These are phyloP conservation scores for Rhopalosiphum padi DNA, from an alignment of 1,140 invertebrate species.

Conservation along the genomic window DNA sequence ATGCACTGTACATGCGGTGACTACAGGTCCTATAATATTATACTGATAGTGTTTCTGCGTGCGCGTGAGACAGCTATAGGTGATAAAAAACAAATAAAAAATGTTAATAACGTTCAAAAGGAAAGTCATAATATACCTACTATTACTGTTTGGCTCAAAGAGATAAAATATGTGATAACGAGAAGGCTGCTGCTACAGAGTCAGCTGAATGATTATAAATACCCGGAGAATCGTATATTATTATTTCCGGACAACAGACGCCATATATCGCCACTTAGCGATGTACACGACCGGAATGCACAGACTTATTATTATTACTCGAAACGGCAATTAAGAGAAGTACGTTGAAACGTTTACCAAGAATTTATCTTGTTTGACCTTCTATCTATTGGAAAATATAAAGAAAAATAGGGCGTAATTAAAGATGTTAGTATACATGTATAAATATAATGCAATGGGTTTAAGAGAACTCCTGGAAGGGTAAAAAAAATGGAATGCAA, in stretches of 20 bases:
- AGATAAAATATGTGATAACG: slow-evolving; percentile 24
- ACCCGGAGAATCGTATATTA: neutral
- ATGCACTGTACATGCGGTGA: neutral
- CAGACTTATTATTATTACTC: neutral
- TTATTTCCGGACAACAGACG: slow-evolving; percentile 28
- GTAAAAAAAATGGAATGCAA: slow-evolving; percentile 8
- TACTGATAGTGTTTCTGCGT: neutral
- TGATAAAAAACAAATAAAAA: slow-evolving; percentile 24
- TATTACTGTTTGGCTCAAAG: neutral
- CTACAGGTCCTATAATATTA: neutral
- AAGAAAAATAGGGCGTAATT: slow-evolving; percentile 40
- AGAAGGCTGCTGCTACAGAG: neutral
- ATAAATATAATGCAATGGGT: neutral
- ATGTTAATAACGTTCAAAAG: neutral
- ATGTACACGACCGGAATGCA: slow-evolving; percentile 8
- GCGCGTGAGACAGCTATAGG: neutral
- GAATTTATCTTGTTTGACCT: slow-evolving; percentile 27
- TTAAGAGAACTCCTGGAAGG: neutral
- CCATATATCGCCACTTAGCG: neutral
- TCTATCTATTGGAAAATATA: slow-evolving; percentile 33
- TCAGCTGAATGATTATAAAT: neutral
- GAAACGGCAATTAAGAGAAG: slow-evolving; percentile 30
- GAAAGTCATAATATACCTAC: neutral
- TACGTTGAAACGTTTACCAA: neutral
- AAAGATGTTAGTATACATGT: neutral